phyloP scores from a whole-genome alignment of 2,113 vertebrate genomes.

The Bubo blakistoni region DNA sequence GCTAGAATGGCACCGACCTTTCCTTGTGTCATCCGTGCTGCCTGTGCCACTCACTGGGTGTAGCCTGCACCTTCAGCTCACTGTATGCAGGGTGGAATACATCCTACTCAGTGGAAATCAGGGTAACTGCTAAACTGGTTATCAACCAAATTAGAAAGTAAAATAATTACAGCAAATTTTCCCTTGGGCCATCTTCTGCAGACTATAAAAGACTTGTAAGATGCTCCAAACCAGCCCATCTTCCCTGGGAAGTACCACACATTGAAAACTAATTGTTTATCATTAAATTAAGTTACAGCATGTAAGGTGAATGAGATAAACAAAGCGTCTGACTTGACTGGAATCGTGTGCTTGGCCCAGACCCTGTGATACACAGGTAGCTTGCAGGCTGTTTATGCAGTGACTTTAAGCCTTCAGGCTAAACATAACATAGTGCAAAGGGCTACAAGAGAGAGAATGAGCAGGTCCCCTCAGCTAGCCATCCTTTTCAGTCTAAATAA shows the following conservation, averaged over 20 bases:
- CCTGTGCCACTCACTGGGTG: neutral
- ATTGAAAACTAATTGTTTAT: neutral
- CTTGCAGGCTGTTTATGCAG: neutral
- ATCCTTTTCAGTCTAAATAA: neutral
- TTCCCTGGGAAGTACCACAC: neutral
- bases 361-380: neutral
- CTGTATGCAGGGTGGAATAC: neutral
- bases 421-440: accelerated
- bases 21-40: accelerated
- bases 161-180: constrained; percentile 8
- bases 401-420: neutral
- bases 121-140: neutral
- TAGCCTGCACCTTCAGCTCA: neutral
- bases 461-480: neutral
- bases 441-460: neutral
- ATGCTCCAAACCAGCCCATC: neutral
- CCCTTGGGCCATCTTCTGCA: neutral
- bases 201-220: neutral
- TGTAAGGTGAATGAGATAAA: neutral
- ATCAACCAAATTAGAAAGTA: neutral
- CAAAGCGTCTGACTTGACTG: neutral
- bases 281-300: neutral
- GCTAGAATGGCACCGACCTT: neutral
- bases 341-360: neutral
- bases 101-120: neutral